Evolutionary conservation across 1,140 invertebrate species (phyloP).

Genomic region (Scaptomyza hsui): DNA sequence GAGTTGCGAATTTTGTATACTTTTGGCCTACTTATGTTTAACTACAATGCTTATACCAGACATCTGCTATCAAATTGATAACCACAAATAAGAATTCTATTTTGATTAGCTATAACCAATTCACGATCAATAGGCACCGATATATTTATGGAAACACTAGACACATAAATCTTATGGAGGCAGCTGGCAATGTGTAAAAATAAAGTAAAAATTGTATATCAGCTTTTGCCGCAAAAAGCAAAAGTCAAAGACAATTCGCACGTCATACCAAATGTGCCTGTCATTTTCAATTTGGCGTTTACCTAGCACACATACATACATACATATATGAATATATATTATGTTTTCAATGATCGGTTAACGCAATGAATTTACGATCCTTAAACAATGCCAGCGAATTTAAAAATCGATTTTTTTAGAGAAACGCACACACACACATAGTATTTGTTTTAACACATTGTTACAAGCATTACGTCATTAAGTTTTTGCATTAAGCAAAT

Average conservation of each 20-base stretch:
- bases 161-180: conserved; percentile 20
- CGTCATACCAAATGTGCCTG: conserved; percentile 47
- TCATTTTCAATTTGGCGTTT: conserved; percentile 38
- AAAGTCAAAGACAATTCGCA: conserved; percentile 25
- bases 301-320: conserved; percentile 1
- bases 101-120: too few relatives aligned
- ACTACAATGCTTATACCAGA: too few relatives aligned
- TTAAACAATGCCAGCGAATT: not conserved
- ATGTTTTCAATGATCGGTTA: not conserved
- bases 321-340: conserved; percentile 3
- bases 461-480: conserved; percentile 50
- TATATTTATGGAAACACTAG: too few relatives aligned
- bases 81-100: too few relatives aligned
- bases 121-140: not conserved
- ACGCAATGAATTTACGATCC: conserved; percentile 13
- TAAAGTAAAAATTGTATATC: conserved; percentile 15
- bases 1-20: conserved; percentile 46
- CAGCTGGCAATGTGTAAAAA: conserved; percentile 4
- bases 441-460: not conserved
- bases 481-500: conserved; percentile 26
- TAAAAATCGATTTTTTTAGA: conserved; percentile 6
- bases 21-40: conserved; percentile 8
- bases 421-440: conserved; percentile 2
- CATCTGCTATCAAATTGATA: too few relatives aligned
- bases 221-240: not conserved